These are phyloP conservation scores for Theonella swinhoei DNA, from an alignment of 37 sponge, comb jelly and placozoan genomes.

Conservation along the genomic window DNA sequence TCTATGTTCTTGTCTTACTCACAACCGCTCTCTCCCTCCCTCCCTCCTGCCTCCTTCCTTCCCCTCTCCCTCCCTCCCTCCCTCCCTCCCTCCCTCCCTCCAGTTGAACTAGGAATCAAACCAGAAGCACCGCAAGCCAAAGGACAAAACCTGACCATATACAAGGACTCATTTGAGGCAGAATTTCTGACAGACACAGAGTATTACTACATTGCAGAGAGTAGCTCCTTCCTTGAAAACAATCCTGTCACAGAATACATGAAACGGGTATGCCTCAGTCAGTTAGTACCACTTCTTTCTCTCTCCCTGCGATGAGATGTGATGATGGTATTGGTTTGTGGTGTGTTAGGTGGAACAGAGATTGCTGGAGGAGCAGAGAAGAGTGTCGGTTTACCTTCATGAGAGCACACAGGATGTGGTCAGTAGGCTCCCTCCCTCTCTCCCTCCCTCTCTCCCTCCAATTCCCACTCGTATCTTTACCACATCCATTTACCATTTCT, in stretches of 20 bases:
- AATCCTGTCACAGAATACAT: slow-evolving; percentile 98
- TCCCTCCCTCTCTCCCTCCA: background rate
- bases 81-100: background rate
- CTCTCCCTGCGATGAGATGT: no score
- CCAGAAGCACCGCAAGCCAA: slow-evolving; percentile 68
- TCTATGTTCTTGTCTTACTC: background rate
- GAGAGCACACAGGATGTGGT: slow-evolving; percentile 91
- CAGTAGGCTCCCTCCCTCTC: background rate
- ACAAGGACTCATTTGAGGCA: slow-evolving; percentile 83
- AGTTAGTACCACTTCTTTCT: background rate
- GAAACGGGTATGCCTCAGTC: slow-evolving; percentile 51
- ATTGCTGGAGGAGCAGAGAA: slow-evolving; percentile 87
- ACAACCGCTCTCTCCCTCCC: background rate
- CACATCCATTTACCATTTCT: no score
- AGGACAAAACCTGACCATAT: slow-evolving; percentile 78
- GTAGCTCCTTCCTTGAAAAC: slow-evolving; percentile 79
- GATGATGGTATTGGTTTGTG: background rate
- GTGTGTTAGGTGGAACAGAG: slow-evolving; percentile 74
- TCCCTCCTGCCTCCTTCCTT: background rate
- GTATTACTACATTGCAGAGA: slow-evolving; percentile 87
- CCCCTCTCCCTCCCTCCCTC: background rate
- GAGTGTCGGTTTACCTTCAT: slow-evolving; percentile 92
- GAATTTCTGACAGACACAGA: slow-evolving; percentile 90
- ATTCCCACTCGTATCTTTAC: background rate
- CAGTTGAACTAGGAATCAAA: slow-evolving; percentile 89